Conservation (phyloP, 2,797 vertebrate species). For the Galago senegalensis region DNA sequence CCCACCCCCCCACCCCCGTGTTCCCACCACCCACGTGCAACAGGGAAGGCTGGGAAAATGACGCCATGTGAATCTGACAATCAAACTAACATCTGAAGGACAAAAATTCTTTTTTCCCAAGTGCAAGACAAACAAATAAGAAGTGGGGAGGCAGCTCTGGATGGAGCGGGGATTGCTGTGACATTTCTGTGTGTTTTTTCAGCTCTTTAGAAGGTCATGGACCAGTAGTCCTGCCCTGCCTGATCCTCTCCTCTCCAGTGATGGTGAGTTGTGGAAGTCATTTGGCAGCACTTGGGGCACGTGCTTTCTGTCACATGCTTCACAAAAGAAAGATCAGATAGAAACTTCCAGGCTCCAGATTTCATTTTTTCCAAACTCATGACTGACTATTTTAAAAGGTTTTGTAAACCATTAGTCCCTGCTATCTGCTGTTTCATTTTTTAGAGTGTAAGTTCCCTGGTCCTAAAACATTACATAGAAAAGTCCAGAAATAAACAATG, state of each 20-base stretch:
- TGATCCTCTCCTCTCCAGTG: background rate
- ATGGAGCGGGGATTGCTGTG: accelerated
- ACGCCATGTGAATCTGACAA: background rate
- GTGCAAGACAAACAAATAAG: accelerated
- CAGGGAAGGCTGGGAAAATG: accelerated
- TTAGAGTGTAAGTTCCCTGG: background rate
- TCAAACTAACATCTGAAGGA: background rate
- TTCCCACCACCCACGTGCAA: too few relatives aligned
- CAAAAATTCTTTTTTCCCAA: background rate
- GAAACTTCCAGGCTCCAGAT: background rate
- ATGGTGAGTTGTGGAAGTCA: background rate
- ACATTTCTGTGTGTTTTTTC: background rate
- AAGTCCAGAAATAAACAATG: background rate
- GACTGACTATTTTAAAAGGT: accelerated
- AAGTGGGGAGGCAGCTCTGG: background rate
- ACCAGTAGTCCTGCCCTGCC: background rate
- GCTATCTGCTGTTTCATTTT: background rate
- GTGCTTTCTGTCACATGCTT: background rate
- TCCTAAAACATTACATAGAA: background rate
- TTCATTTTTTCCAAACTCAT: background rate
- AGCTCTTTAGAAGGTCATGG: background rate
- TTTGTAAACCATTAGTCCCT: background rate
- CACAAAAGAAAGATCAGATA: background rate
- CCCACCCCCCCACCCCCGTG: too few relatives aligned
- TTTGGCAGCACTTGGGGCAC: background rate